Base-by-base conservation (phyloP, 2,888 invertebrate species). In the Caenorhabditis doughertyi region DNA sequence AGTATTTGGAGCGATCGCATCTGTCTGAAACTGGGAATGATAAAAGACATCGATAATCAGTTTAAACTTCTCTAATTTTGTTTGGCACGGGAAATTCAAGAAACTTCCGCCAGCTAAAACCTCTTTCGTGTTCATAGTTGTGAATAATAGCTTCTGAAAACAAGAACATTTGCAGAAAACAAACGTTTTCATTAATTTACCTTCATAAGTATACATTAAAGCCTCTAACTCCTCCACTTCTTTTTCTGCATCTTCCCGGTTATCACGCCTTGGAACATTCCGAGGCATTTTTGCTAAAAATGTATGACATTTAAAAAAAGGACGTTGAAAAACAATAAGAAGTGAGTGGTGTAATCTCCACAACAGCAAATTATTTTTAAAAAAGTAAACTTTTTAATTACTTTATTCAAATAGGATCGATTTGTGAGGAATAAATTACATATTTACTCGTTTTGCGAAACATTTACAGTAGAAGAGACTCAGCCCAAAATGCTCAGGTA, bases 21-120 rank as follows among this genome's bases (percentile, higher is more conserved):
- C 67, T 9, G 53, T 23, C 77, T 77, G 53, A 53, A 77, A 68
- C 9, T 39, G 3, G n/a, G n/a, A n/a, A n/a, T n/a, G n/a, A n/a
- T n/a, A n/a, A n/a, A n/a, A n/a, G n/a, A n/a, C n/a, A n/a, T n/a
- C n/a, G n/a, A n/a, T n/a, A n/a, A n/a, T n/a, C n/a, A n/a, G n/a
- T n/a, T n/a, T 42, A 5, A 47, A 79, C 72, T 44, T 81, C 81
- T 16, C 27, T 23, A 7, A 76, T 60, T 49, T 76, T 81, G 7
- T 65, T 51, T 13, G 81, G 81, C 16, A 49, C 56, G 18, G 81
- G 81, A 7, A 23, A 47, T 7, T 35, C 7, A 3, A 81, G 21
- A 18, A 76, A 39, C 23, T 32, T 35, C 16, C 23, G 23, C 35
- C 65, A 47, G 18, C 35, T 23, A 18, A 47, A 39, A 11, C 56